Conservation (phyloP, 2,797 vertebrate species). For the Danio albolineatus region DNA sequence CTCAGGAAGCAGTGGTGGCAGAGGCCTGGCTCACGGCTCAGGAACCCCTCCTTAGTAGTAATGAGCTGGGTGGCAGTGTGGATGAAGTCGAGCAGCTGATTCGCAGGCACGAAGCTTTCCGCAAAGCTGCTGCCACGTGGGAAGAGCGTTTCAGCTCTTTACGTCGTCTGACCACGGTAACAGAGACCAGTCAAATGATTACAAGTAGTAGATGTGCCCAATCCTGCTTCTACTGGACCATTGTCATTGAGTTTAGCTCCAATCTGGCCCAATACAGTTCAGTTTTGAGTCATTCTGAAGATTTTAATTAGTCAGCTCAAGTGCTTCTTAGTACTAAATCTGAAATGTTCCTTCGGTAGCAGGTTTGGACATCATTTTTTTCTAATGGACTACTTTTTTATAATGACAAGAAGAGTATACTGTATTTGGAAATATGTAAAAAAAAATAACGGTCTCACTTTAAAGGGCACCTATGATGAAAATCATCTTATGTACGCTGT, state of each 20-base stretch:
- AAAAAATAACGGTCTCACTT: too few species aligned
- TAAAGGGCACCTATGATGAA: too few species aligned
- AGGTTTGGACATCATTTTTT: background rate
- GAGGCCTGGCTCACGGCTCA: slow-evolving; percentile 94
- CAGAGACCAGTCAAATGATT: background rate
- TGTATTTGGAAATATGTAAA: too few species aligned
- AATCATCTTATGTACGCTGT: too few species aligned
- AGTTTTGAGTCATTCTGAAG: background rate
- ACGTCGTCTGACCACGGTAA: slow-evolving; percentile 90
- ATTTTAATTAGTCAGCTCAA: background rate
- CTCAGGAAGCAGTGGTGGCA: slow-evolving; percentile 94
- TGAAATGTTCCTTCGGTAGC: background rate
- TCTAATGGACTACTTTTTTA: too few species aligned
- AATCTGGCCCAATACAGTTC: background rate
- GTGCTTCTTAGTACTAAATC: background rate
- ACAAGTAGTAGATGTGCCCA: background rate
- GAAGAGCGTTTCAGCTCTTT: slow-evolving; percentile 96
- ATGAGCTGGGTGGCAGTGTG: slow-evolving; percentile 89
- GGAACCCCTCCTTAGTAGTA: slow-evolving; percentile 89
- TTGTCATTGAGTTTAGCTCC: background rate
- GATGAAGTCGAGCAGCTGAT: slow-evolving; percentile 97
- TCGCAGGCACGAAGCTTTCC: slow-evolving; percentile 90
- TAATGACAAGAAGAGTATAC: background rate
- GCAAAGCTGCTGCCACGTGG: slow-evolving; percentile 92
- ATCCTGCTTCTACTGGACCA: background rate